Evolutionary conservation across 2,888 invertebrate genomes (phyloP).

Genomic region (Bugulina stolonifera): DNA sequence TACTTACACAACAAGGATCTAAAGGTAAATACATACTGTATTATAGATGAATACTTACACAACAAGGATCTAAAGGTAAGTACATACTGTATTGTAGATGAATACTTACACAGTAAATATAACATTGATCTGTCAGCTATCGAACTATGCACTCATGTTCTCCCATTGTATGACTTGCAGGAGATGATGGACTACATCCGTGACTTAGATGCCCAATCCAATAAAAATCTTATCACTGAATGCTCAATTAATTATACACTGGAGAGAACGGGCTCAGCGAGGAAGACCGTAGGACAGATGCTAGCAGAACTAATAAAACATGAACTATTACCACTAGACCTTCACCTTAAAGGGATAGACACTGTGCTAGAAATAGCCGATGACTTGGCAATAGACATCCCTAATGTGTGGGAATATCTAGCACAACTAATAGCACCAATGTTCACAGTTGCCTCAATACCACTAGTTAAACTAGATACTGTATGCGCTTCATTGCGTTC

Average conservation of each 20-base stretch:
- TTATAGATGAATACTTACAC: slow-evolving; percentile 56
- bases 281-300: slow-evolving; percentile 55
- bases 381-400: slow-evolving; percentile 76
- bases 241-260: slow-evolving; percentile 43
- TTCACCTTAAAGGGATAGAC: slow-evolving; percentile 57
- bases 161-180: too few relatives aligned
- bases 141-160: too few relatives aligned
- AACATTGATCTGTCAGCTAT: too few relatives aligned
- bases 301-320: slow-evolving; percentile 57
- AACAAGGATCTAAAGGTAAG: slow-evolving; percentile 54
- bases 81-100: slow-evolving; percentile 56
- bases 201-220: slow-evolving; percentile 43
- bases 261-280: slow-evolving; percentile 46
- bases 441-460: slow-evolving; percentile 44
- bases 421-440: slow-evolving; percentile 64
- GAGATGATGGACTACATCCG: slow-evolving; percentile 51
- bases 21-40: slow-evolving; percentile 55
- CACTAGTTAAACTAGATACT: slow-evolving; percentile 41
- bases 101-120: slow-evolving; percentile 55
- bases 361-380: slow-evolving; percentile 56
- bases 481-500: slow-evolving; percentile 40
- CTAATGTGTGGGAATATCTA: slow-evolving; percentile 73
- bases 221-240: slow-evolving; percentile 43
- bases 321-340: slow-evolving; percentile 55
- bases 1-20: slow-evolving; percentile 55